These are phyloP conservation scores for Cyprinella venusta DNA, from an alignment of 2,797 vertebrate species.

Conservation along the genomic window DNA sequence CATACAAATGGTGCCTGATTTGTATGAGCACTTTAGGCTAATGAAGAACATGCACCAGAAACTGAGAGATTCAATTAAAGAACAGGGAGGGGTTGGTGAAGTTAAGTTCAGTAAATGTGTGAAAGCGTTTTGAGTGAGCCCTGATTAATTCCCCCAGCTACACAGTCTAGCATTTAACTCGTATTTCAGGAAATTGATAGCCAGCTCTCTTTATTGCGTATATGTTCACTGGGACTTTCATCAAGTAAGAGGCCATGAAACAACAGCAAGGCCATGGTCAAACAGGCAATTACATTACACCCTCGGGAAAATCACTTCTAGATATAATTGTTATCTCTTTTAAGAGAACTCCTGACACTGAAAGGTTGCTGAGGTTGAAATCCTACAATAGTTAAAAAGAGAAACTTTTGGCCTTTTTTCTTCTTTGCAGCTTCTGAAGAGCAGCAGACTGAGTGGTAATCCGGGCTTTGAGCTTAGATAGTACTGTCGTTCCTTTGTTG, in stretches of 20 bases:
- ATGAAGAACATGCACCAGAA: not conserved
- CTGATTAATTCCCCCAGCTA: conserved; percentile 43
- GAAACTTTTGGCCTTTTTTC: conserved; percentile 27
- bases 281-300: conserved; percentile 54
- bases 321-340: conserved; percentile 51
- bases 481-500: conserved; percentile 56
- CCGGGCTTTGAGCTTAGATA: conserved; percentile 40
- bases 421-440: conserved; percentile 44
- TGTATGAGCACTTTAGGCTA: not conserved
- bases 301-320: conserved; percentile 16
- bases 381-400: conserved; percentile 19
- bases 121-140: conserved; percentile 28
- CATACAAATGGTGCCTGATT: not conserved
- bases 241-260: conserved; percentile 26
- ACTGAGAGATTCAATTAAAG: conserved; percentile 1
- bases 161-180: conserved; percentile 33
- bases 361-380: conserved; percentile 13
- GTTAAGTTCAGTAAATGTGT: conserved; percentile 26
- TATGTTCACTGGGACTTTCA: conserved; percentile 30
- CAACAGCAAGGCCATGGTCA: conserved; percentile 46
- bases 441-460: conserved; percentile 54
- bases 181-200: conserved; percentile 52
- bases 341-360: conserved; percentile 18
- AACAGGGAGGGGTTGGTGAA: not conserved
- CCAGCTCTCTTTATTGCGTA: not conserved